These are phyloP conservation scores for Auanema sp. DNA, from an alignment of 2,888 invertebrate genomes.

Conservation along the genomic window DNA sequence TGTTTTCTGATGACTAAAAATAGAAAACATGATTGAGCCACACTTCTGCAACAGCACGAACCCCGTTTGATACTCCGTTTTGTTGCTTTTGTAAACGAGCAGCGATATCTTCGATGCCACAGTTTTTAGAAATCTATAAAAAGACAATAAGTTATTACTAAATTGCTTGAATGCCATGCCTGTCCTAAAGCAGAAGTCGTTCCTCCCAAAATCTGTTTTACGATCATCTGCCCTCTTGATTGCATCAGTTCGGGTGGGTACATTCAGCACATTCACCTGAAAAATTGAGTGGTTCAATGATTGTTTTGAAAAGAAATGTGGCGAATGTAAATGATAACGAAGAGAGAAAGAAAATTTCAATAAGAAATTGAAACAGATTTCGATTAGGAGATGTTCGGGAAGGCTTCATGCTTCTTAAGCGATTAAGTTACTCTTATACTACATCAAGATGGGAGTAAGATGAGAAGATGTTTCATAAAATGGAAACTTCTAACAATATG, in stretches of 20 bases:
- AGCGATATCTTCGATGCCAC: slow-evolving; percentile 40
- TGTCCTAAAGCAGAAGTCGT: not conserved
- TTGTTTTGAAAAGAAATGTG: slow-evolving; percentile 6
- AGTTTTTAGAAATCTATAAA: not conserved
- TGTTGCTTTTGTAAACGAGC: slow-evolving; percentile 27
- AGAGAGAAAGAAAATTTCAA: not conserved
- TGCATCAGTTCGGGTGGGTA: slow-evolving; percentile 7
- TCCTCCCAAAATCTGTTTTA: not conserved
- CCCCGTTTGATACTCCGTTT: slow-evolving; percentile 20
- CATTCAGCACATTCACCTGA: slow-evolving; percentile 4
- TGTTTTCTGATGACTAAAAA: not conserved
- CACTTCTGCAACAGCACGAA: not conserved
- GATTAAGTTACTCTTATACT: too few species aligned
- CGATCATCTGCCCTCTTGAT: slow-evolving; percentile 3
- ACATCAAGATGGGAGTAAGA: too few species aligned
- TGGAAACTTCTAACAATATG: too few species aligned
- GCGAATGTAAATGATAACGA: slow-evolving; percentile 1
- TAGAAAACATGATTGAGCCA: not conserved
- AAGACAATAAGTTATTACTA: too few species aligned
- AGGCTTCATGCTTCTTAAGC: too few species aligned
- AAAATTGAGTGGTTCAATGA: too few species aligned
- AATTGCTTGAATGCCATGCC: too few species aligned
- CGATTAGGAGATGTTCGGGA: too few species aligned
- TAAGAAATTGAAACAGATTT: not conserved
- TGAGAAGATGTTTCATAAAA: too few species aligned